Percentiles rank a stretch among this genome's conserved stretches.
Evolutionary conservation across 2,113 vertebrate species (phyloP).

Genomic region (Austrofundulus limnaeus): DNA sequence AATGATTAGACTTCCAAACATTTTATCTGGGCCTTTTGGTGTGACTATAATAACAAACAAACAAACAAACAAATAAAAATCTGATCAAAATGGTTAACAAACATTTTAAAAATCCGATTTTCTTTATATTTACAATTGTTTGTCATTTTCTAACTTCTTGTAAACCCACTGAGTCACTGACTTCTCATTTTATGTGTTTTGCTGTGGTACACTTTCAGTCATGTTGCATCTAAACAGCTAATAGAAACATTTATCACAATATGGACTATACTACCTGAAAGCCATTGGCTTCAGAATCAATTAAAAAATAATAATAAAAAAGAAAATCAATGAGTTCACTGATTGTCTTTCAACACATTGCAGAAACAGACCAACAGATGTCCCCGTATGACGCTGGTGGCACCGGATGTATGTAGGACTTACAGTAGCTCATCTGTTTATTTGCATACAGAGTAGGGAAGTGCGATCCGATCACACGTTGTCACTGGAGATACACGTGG

Average conservation of each 20-base stretch:
- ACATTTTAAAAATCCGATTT: too few species aligned
- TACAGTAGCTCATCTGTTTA: background rate
- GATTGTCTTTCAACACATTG: background rate
- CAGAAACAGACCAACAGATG: background rate
- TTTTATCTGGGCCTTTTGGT: too few species aligned
- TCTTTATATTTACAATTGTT: too few species aligned
- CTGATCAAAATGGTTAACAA: too few species aligned
- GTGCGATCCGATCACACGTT: background rate
- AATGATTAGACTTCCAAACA: background rate
- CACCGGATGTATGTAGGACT: background rate
- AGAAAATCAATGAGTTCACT: background rate
- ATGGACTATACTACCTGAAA: background rate
- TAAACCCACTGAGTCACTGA: too few species aligned
- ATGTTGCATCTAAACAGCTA: background rate
- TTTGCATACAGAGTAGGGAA: slow-evolving; percentile 3
- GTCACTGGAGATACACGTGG: background rate
- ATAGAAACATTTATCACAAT: background rate
- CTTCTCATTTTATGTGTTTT: background rate
- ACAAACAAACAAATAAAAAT: too few species aligned
- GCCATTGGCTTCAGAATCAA: background rate
- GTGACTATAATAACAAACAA: too few species aligned
- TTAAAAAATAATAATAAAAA: too few species aligned
- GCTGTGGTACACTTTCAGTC: background rate
- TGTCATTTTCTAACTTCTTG: too few species aligned
- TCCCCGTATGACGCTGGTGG: background rate